These are phyloP conservation scores for Phrynosoma blainvillii DNA, from an alignment of 2,113 vertebrate species.

Conservation along the genomic window DNA sequence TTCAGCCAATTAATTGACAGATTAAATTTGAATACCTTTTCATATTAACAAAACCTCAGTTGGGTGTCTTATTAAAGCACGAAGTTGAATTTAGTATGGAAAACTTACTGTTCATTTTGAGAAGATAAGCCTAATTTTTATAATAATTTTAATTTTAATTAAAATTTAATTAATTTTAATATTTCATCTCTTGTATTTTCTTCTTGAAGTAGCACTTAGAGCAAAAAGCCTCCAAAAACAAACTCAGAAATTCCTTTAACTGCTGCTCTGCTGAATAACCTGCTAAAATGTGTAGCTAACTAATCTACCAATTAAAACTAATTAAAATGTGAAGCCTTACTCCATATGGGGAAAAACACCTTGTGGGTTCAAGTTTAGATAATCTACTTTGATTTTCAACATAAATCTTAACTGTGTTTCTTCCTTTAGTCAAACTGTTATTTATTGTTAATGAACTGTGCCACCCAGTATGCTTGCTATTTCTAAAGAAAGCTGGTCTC, in stretches of 20 bases:
- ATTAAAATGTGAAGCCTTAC: neutral
- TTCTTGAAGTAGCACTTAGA: neutral
- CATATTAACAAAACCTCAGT: too few species aligned
- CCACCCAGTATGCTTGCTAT: neutral
- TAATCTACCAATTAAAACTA: neutral
- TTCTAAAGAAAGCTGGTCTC: neutral
- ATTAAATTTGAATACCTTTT: neutral
- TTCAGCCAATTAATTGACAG: neutral
- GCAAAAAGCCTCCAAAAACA: neutral
- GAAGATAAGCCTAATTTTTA: too few species aligned
- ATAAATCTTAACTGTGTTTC: neutral
- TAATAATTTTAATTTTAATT: too few species aligned
- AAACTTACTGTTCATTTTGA: neutral
- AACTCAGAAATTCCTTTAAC: neutral
- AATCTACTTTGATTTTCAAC: neutral
- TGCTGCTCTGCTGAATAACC: neutral
- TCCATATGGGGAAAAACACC: neutral
- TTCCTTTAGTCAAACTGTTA: neutral
- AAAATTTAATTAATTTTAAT: too few species aligned
- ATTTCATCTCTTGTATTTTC: too few species aligned
- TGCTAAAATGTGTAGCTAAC: neutral
- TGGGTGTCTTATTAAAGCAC: neutral
- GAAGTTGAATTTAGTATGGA: neutral
- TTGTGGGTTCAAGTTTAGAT: neutral
- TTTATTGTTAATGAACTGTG: neutral